These are phyloP conservation scores for Prosapia bicincta DNA, from an alignment of 2,888 invertebrate genomes.

Conservation along the genomic window DNA sequence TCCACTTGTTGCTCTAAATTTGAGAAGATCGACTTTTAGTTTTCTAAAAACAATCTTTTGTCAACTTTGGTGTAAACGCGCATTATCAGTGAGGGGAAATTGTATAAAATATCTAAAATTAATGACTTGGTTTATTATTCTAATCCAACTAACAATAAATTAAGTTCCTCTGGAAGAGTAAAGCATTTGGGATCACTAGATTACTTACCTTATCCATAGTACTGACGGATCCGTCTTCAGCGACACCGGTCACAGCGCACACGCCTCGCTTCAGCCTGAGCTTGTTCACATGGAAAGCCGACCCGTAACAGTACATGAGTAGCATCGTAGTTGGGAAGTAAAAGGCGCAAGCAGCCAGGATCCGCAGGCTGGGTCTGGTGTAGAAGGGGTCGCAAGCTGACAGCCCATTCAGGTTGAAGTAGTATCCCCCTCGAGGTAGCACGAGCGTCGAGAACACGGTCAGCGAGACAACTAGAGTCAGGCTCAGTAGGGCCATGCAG, in stretches of 20 bases:
- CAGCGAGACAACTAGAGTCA: slow-evolving; percentile 82
- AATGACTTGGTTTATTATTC: too few species aligned
- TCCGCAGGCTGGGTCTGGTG: slow-evolving; percentile 68
- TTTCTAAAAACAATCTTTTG: too few species aligned
- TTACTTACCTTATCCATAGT: slow-evolving; percentile 54
- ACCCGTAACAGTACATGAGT: slow-evolving; percentile 87
- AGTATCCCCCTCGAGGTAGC: slow-evolving; percentile 80
- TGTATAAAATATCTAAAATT: too few species aligned
- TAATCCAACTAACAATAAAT: too few species aligned
- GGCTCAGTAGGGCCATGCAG: slow-evolving; percentile 78
- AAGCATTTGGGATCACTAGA: too few species aligned
- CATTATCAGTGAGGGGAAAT: too few species aligned
- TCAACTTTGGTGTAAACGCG: too few species aligned
- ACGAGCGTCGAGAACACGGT: slow-evolving; percentile 80
- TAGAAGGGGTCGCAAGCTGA: slow-evolving; percentile 88
- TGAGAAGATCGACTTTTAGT: too few species aligned
- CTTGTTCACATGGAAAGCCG: slow-evolving; percentile 85
- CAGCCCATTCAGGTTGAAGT: slow-evolving; percentile 81
- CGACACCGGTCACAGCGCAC: slow-evolving; percentile 44
- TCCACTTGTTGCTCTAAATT: too few species aligned
- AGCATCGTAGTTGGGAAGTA: slow-evolving; percentile 91
- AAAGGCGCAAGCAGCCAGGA: slow-evolving; percentile 80
- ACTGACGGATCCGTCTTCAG: slow-evolving; percentile 49
- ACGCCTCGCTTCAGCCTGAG: slow-evolving; percentile 57
- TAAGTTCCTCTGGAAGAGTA: too few species aligned